Evolutionary conservation across 2,113 vertebrate species (phyloP).

Genomic region (Cricetomys ansorgei): DNA sequence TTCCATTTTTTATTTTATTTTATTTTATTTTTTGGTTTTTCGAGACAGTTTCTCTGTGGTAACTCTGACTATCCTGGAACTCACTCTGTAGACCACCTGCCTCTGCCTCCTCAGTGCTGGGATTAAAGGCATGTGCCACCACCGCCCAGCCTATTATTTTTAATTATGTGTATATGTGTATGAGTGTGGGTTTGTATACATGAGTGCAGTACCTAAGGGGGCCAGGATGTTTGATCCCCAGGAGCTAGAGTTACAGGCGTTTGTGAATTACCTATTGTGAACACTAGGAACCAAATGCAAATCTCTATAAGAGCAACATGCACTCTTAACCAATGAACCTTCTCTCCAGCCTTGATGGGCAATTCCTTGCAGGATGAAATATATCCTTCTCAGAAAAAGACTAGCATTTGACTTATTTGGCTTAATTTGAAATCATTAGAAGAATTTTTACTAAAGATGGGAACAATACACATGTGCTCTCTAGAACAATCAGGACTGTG

Average conservation of each 20-base stretch:
- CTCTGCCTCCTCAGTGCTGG: too few species aligned
- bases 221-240: not conserved
- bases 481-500: not conserved
- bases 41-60: too few species aligned
- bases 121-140: too few species aligned
- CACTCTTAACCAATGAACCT: not conserved
- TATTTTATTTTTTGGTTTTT: too few species aligned
- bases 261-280: not conserved
- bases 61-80: too few species aligned
- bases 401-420: not conserved
- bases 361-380: constrained; percentile 12
- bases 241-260: not conserved
- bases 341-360: not conserved
- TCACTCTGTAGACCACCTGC: too few species aligned
- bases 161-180: not conserved
- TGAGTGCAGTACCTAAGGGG: not conserved
- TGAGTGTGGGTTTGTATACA: not conserved
- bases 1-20: too few species aligned
- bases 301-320: not conserved
- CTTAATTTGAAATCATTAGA: not conserved
- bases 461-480: not conserved
- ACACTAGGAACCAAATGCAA: not conserved
- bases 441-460: not conserved
- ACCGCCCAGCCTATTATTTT: too few species aligned
- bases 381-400: not conserved